phyloP scores from a whole-genome alignment of 2,113 vertebrate genomes.

The Rhynchomys soricoides region DNA sequence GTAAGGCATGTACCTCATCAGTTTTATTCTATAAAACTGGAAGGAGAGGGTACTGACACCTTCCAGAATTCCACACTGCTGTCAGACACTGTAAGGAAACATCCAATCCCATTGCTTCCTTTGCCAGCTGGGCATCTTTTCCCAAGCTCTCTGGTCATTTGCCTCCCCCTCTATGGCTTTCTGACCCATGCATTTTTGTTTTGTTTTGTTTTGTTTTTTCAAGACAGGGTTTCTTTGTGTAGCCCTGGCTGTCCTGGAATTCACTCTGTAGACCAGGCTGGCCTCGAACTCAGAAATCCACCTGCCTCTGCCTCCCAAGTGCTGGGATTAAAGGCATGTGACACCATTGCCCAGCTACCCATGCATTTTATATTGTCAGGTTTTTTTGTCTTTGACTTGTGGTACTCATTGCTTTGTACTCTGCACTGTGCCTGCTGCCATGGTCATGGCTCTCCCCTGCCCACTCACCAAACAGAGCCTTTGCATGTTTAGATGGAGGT shows the following conservation, averaged over 20 bases:
- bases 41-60: background rate
- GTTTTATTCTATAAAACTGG: background rate
- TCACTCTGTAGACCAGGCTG: no score
- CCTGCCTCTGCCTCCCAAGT: no score
- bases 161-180: background rate
- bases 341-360: no score
- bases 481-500: background rate
- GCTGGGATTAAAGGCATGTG: no score
- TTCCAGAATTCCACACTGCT: background rate
- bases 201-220: no score
- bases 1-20: rapidly evolving
- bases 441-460: background rate
- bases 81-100: background rate
- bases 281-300: no score
- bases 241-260: no score
- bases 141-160: background rate
- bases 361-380: background rate
- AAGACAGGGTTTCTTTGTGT: no score
- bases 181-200: background rate
- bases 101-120: background rate
- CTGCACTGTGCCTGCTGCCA: background rate
- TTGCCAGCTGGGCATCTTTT: background rate
- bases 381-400: background rate
- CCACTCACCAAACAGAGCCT: background rate
- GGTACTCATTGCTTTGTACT: background rate